Base-by-base conservation (phyloP, 2,888 invertebrate species). In the Mesodorylaimus sp. region DNA sequence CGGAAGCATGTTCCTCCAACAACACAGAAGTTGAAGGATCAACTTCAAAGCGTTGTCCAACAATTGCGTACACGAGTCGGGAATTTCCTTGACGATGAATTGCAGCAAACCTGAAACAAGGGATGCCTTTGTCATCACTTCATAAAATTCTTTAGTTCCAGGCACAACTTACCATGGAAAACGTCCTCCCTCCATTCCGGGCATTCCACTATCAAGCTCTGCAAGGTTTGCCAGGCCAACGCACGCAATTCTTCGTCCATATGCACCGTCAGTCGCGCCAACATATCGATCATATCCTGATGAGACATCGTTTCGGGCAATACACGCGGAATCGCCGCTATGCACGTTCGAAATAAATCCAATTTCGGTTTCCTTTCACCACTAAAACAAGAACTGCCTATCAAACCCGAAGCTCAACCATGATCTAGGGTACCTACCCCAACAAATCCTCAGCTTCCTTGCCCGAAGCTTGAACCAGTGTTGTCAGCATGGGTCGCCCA, bases 121-220 rank as follows among this genome's bases (percentile, higher is more conserved):
- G 32, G 7, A 10, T 32, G 7, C 32, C 7, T 10, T 10, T 32
- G 32, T 32, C 32, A 32, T 10, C 7, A 32, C 10, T 7, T 10
- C 16, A 7, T 7, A 32, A 32, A 32, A 32, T 10, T 32, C 7
- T 32, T 10, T 10, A 7, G 16, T 32, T 16, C 32, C 16, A 7
- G 16, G 7, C 16, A 32, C 16, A 24, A 52, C 53, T 57, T 55
- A 74, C 75, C 74, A 58, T 73, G 69, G 41, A 97, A 76, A 27
- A 95, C 91, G 66, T 93, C 91, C 66, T 89, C 88, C 58, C 95
- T 75, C 95, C 95, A 97, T 62, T 89, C 87, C 23, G 89, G 83
- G 67, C 95, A 93, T 69, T 97, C 95, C 37, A 85, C 78, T 26
- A 95, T 84, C 27, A 97, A 74, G 44, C 89, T 93, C 70, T 95